Evolutionary conservation across 2,888 invertebrate genomes (phyloP).

Genomic region (Neoascia interrupta): DNA sequence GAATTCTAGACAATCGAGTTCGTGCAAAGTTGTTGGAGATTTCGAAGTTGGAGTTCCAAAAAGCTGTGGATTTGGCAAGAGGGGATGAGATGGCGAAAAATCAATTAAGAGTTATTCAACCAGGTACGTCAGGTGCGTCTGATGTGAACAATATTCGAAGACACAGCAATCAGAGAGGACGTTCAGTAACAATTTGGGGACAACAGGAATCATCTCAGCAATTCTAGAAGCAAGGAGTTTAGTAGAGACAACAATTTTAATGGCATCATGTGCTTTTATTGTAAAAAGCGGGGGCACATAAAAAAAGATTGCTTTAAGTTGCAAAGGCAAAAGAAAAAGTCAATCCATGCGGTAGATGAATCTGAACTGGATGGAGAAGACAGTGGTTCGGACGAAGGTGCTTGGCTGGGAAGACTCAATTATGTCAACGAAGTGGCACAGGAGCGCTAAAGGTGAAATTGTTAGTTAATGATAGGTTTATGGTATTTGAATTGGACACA

Average conservation of each 20-base stretch:
- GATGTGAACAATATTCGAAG: conserved; percentile 2
- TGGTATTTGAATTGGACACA: conserved; percentile 13
- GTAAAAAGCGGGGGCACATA: conserved; percentile 8
- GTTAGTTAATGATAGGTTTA: conserved; percentile 7
- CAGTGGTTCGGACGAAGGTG: conserved; percentile 10
- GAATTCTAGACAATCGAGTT: conserved; percentile 14
- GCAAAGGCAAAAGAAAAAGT: conserved; percentile 6
- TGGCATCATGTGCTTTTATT: background rate
- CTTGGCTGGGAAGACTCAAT: conserved; percentile 26
- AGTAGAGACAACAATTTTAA: too few relatives aligned
- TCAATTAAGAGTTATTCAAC: conserved; percentile 5
- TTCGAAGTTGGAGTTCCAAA: conserved; percentile 8
- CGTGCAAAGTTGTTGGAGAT: conserved; percentile 12
- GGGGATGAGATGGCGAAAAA: conserved; percentile 13
- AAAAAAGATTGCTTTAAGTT: conserved; percentile 10
- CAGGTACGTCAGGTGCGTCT: background rate
- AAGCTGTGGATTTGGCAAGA: conserved; percentile 8
- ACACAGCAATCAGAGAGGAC: background rate
- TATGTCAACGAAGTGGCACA: conserved; percentile 10
- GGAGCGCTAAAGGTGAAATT: conserved; percentile 15
- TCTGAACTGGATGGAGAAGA: background rate
- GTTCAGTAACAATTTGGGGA: background rate
- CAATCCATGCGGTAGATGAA: background rate
- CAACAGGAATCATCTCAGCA: background rate
- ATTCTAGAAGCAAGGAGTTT: too few relatives aligned